Evolutionary conservation across 2,113 vertebrate species (phyloP).

Genomic region (Salvator merianae): DNA sequence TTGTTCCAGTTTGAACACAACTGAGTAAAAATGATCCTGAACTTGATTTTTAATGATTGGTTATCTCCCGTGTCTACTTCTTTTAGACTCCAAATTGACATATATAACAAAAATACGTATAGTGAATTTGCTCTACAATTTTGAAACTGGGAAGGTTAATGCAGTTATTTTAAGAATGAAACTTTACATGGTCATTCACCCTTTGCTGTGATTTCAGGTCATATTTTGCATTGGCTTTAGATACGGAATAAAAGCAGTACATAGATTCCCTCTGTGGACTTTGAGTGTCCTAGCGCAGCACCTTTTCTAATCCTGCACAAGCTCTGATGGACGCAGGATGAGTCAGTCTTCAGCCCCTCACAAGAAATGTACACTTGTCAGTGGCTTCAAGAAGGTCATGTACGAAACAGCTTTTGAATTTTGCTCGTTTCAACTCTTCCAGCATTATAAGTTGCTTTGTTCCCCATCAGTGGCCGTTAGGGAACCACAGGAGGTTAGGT

Average conservation of each 20-base stretch:
- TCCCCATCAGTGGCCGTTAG: no score
- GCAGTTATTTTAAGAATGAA: neutral
- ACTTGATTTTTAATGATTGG: no score
- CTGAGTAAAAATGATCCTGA: no score
- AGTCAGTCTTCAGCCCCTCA: neutral
- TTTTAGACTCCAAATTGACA: neutral
- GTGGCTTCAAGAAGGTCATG: no score
- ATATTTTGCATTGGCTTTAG: neutral
- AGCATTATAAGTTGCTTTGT: no score
- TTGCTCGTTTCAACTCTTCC: no score
- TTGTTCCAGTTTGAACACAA: no score
- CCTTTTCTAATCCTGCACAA: neutral
- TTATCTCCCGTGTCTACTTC: neutral
- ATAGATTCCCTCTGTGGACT: neutral
- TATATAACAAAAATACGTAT: neutral
- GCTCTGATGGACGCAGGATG: neutral
- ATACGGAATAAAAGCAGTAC: neutral
- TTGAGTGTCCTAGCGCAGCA: neutral
- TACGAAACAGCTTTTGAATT: no score
- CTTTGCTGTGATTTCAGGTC: neutral
- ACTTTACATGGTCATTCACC: neutral
- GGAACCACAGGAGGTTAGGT: no score
- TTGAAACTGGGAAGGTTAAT: neutral
- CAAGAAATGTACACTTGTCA: no score
- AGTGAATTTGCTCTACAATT: neutral